These are phyloP conservation scores for Ascaphus truei DNA, from an alignment of 2,113 vertebrate genomes.

Conservation along the genomic window DNA sequence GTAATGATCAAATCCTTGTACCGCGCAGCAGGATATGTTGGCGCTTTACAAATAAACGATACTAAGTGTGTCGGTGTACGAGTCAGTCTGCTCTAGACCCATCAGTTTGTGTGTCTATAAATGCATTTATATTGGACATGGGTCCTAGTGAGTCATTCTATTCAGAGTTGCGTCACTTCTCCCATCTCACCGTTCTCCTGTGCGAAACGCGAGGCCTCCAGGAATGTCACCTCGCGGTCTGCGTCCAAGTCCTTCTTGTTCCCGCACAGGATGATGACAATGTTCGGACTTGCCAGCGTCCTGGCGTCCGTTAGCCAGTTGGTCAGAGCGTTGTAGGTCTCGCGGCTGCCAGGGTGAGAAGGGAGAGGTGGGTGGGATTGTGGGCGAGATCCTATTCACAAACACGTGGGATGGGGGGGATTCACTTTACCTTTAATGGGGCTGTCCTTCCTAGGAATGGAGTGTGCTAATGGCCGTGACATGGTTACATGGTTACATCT, in stretches of 20 bases:
- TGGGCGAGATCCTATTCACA: neutral
- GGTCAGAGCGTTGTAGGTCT: slow-evolving; percentile 85
- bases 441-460: no score
- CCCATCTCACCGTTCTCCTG: slow-evolving; percentile 80
- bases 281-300: slow-evolving; percentile 87
- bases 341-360: slow-evolving; percentile 68
- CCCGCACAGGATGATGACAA: slow-evolving; percentile 86
- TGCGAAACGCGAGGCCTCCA: slow-evolving; percentile 87
- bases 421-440: no score
- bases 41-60: no score
- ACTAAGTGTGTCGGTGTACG: no score
- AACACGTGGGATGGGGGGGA: no score
- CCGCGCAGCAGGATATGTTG: no score
- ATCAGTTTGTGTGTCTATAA: no score
- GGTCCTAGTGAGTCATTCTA: no score
- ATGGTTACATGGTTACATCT: no score
- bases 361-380: neutral
- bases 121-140: neutral
- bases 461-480: no score
- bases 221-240: slow-evolving; percentile 86
- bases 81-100: no score
- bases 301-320: slow-evolving; percentile 89
- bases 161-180: neutral
- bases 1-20: no score
- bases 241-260: slow-evolving; percentile 92